Evolutionary conservation across 2,888 invertebrate genomes (phyloP), one percentile per base, ranked within the genome.

Genomic region (Frankliniella fusca): DNA sequence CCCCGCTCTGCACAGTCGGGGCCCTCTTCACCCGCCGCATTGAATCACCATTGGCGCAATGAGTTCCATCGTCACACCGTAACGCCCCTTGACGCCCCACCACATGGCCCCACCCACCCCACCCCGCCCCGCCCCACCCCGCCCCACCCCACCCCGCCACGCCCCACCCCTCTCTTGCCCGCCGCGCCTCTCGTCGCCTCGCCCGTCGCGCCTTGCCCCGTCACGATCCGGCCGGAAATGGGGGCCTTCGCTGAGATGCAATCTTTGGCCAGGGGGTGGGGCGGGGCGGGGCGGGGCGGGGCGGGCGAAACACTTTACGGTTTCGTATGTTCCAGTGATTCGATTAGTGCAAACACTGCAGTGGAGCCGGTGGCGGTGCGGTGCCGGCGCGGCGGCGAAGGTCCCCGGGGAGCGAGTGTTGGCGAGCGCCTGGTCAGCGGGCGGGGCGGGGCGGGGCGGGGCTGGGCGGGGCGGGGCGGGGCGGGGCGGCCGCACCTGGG

Each of bases 261-360:
- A 61, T 61, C 61, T 23, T 20, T 54, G 54, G 10, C 54, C 54
- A 20, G 20, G 54, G 54, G 20, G 18, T 12, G 54, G 18, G 18
- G 12, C 70, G 27, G 23, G 20, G 18, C 61, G 15, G 61, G 5
- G 15, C 61, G 18, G 54, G 54, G 15, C 15, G n/a, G 10, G 70
- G n/a, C 70, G 70, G 54, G 61, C 61, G 27, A 76, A 76, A 76
- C 70, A 76, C 70, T 76, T 76, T 76, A 76, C 70, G 70, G 27
- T 76, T 76, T 76, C 70, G 70, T 76, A 76, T 76, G 70, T 76
- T 76, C 27, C 27, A 76, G 70, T 76, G 70, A 76, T 76, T 76
- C 70, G 70, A 76, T 76, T 76, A 76, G 70, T 76, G 70, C 70
- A 76, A 76, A 76, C 70, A 76, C 23, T 23, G 70, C 70, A 76